Conservation (phyloP, 2,888 invertebrate genomes). For the Coelinius sp. region DNA sequence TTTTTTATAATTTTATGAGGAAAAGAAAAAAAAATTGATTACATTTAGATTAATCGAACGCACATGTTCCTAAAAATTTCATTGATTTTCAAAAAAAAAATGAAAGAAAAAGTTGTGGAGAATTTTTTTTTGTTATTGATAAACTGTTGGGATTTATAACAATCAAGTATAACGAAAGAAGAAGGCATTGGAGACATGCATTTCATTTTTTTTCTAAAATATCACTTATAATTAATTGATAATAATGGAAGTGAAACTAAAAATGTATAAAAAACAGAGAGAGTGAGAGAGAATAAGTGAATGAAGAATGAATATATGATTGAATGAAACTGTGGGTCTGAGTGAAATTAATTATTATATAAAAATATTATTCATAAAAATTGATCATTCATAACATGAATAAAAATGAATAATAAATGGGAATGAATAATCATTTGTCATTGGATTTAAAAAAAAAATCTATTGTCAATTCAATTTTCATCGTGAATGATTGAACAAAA, state of each 20-base stretch:
- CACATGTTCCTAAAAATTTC: no score
- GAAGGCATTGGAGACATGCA: conserved; percentile 44
- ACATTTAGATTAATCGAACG: no score
- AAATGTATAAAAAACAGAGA: conserved; percentile 40
- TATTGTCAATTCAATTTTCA: no score
- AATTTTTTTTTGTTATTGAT: background rate
- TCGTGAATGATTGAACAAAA: no score
- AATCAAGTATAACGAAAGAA: conserved; percentile 33
- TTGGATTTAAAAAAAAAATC: no score
- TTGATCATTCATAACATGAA: conserved; percentile 35
- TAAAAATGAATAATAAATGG: conserved; percentile 45
- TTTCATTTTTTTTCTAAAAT: conserved; percentile 46
- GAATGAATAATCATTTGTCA: conserved; percentile 54
- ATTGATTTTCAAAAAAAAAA: background rate
- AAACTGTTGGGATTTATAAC: conserved; percentile 19
- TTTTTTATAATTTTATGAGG: no score
- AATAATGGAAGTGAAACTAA: conserved; percentile 34
- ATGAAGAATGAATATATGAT: conserved; percentile 35
- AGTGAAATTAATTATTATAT: conserved; percentile 24
- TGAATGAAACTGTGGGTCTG: conserved; percentile 44
- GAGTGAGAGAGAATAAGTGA: conserved; percentile 9
- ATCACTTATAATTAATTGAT: conserved; percentile 30
- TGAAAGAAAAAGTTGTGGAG: background rate
- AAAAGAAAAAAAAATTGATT: no score
- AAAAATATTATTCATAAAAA: background rate